Percentiles rank a stretch among this genome's conserved stretches.
phyloP scores from a whole-genome alignment of 2,888 invertebrate species.

The Carterocephalus palaemon region DNA sequence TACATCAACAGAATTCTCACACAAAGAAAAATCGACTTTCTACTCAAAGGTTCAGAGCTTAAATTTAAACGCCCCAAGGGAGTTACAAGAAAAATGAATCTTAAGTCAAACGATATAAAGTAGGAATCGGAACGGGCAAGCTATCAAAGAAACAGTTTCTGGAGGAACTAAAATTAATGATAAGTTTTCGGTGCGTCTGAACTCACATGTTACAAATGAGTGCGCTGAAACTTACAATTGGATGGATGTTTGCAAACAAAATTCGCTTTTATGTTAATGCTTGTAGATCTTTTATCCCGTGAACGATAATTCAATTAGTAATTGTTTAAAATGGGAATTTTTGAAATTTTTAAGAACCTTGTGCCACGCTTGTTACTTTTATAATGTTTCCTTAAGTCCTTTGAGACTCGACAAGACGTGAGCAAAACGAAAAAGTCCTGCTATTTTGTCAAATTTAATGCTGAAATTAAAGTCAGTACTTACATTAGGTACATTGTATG shows the following conservation, averaged over 20 bases:
- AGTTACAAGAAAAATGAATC: not conserved
- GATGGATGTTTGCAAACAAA: conserved; percentile 2
- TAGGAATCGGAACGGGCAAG: not conserved
- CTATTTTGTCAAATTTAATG: too few relatives aligned
- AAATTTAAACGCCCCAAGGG: not conserved
- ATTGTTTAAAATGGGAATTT: not conserved
- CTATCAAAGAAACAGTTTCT: not conserved
- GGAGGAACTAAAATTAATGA: conserved; percentile 22
- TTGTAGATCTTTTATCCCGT: conserved; percentile 2
- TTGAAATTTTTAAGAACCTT: conserved; percentile 9
- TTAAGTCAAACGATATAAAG: not conserved
- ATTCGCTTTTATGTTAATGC: conserved; percentile 13
- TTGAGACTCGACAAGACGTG: too few relatives aligned
- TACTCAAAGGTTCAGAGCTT: not conserved
- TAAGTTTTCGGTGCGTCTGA: conserved; percentile 20
- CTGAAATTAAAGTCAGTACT: conserved; percentile 1
- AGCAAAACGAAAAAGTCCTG: too few relatives aligned
- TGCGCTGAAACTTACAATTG: conserved; percentile 17
- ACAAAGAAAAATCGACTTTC: conserved; percentile 2
- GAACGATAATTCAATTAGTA: conserved; percentile 16
- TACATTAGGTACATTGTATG: too few relatives aligned
- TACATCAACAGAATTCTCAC: conserved; percentile 13
- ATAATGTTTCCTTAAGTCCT: too few relatives aligned
- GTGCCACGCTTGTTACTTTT: too few relatives aligned
- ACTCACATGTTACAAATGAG: conserved; percentile 23